Evolutionary conservation across 1,140 invertebrate species (phyloP), one percentile per base, ranked within the genome.

Genomic region (Plodia interpunctella): DNA sequence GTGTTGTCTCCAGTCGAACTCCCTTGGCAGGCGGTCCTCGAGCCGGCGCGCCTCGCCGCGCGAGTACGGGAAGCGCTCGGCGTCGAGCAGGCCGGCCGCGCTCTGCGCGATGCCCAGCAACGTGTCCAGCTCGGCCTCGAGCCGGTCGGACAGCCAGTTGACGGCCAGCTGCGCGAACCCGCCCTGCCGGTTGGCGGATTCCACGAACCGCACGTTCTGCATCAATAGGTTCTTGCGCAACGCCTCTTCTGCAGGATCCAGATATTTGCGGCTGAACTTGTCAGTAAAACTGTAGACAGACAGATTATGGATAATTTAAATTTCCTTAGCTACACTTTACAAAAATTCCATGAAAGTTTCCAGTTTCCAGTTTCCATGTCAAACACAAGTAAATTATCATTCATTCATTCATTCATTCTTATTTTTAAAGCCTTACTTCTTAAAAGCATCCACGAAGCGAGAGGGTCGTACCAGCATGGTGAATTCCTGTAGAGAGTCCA

Each of bases 401-500:
- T n/a, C n/a, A n/a, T n/a, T n/a, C n/a, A n/a, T n/a, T n/a, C n/a
- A n/a, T n/a, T n/a, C n/a, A n/a, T n/a, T n/a, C n/a, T n/a, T n/a
- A n/a, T n/a, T n/a, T n/a, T n/a, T 44, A 44, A 15, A 2, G 13
- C 2, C 59, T 59, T 60, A 86, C 83, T 61, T 65, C 10, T 65
- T 18, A 2, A 84, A 62, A 5, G 56, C 56, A 3, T 21, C 60
- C 38, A 80, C 74, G 59, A 84, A 71, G 30, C 70, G 59, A 8
- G 60, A 59, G 57, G 80, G 81, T 0, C 80, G 67, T 13, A 49
- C 28, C 0, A 71, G 63, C 55, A 77, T 28, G 0, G 79, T 79
- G 68, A 77, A 87, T 64, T 88, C 85, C 1, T 70, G 68, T 50
- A 86, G 60, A 0, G 84, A 81, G 44, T 86, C 80, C 10, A 86